These are phyloP conservation scores for Neogale vison DNA, from an alignment of 2,113 vertebrate genomes.

Conservation along the genomic window DNA sequence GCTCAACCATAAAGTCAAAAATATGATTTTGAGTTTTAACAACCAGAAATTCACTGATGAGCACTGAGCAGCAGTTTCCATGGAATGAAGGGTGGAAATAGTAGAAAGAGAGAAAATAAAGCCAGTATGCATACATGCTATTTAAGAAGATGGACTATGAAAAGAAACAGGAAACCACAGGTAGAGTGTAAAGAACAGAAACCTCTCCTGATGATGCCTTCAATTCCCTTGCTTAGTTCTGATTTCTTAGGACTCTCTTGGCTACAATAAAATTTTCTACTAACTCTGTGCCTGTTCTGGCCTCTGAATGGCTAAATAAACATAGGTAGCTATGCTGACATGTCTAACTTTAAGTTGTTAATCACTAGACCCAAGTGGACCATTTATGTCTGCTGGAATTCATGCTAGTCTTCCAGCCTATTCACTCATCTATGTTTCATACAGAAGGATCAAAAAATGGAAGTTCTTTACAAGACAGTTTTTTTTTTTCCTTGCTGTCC, in stretches of 20 bases:
- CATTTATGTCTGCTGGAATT: neutral
- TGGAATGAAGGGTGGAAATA: neutral
- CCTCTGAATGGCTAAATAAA: constrained; percentile 2
- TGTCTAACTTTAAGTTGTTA: constrained; percentile 5
- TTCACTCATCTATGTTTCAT: neutral
- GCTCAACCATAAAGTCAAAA: neutral
- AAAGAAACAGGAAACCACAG: neutral
- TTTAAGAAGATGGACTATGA: neutral
- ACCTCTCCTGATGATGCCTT: neutral
- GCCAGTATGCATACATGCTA: neutral
- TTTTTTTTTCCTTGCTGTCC: neutral
- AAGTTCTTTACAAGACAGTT: neutral
- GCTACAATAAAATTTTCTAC: neutral
- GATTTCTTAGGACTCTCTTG: neutral
- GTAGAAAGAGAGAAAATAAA: neutral
- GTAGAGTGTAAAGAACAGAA: neutral
- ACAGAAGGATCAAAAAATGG: neutral
- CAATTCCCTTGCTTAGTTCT: neutral
- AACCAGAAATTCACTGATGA: neutral
- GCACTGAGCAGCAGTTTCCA: neutral
- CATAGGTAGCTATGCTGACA: neutral
- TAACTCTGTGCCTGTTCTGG: neutral
- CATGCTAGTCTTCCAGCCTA: neutral
- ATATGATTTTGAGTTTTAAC: neutral
- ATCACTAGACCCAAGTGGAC: neutral